Evolutionary conservation across 2,113 vertebrate species (phyloP), one percentile per base, ranked within the genome.

Genomic region (Pachyramphus minor): DNA sequence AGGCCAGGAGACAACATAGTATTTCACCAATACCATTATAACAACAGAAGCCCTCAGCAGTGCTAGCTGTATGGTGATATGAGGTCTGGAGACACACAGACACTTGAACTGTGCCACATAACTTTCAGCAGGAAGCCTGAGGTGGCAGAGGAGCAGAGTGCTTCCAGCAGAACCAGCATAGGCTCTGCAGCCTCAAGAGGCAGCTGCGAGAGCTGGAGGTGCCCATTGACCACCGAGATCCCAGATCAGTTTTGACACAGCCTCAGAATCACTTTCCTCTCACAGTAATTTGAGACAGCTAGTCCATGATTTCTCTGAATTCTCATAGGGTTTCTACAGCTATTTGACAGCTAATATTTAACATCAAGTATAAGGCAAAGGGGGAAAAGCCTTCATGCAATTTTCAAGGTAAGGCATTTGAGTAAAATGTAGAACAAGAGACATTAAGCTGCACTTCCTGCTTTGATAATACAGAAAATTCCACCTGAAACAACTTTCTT

Each of bases 31-130:
- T 4, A 12, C 8, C 35, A 15, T 41, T 39, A 1, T 22, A 42
- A 22, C 41, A 58, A 2, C 47, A 72, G 50, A 64, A 88, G 66
- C n/a, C 59, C 63, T 8, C 66, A 62, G 60, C 42, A 49, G 37
- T 6, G 7, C 8, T 9, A 30, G 12, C 7, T 62, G 20, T 27
- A 42, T 1, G 35, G 19, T 0, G 1, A 31, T 20, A 5, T 0
- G 14, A 76, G 62, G 10, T 37, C 62, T 72, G 53, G 33, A 73
- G 67, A 20, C 67, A 50, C 59, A 45, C 19, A 30, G 12, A 12
- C 19, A 9, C 55, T 62, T 27, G 14, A 21, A 27, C 10, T 6
- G 19, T 12, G 17, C 8, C 58, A 39, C 24, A 1, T 1, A 22
- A 66, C n/a, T 49, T 28, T 23, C 37, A 78, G 17, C 41, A 59